These are phyloP conservation scores for Andrena chrysosceles DNA, from an alignment of 2,888 invertebrate genomes.

Conservation along the genomic window DNA sequence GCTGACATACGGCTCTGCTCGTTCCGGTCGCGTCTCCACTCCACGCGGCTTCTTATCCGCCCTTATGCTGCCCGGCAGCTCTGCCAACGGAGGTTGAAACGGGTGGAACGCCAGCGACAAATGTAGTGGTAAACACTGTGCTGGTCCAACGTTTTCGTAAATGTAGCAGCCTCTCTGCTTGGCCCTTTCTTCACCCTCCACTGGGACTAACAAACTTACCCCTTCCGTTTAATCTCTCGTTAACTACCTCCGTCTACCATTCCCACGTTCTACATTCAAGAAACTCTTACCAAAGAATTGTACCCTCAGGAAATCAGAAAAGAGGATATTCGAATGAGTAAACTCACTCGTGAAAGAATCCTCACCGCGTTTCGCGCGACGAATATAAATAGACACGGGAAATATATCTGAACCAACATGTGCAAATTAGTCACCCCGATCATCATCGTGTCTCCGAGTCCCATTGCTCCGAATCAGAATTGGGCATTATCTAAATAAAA, in stretches of 20 bases:
- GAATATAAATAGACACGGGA: not conserved
- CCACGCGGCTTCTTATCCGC: conserved; percentile 3
- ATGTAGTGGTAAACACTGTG: conserved; percentile 20
- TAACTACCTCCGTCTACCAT: not conserved
- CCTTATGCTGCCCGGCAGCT: not conserved
- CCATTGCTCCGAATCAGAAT: not conserved
- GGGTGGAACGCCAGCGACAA: not conserved
- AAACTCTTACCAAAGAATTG: not conserved
- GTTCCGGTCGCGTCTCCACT: not conserved
- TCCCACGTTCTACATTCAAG: not conserved
- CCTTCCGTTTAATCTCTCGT: not conserved
- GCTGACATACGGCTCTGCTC: not conserved
- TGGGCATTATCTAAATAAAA: no score
- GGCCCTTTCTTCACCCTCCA: conserved; percentile 2
- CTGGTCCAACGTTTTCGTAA: not conserved
- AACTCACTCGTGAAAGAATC: not conserved
- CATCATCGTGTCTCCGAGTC: not conserved
- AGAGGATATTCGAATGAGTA: not conserved
- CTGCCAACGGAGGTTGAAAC: not conserved
- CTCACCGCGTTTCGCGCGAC: not conserved
- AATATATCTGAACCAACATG: not conserved
- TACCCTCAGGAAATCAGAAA: not conserved
- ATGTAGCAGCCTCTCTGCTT: not conserved
- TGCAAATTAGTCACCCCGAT: conserved; percentile 2
- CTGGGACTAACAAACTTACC: not conserved